Percentiles rank a stretch among this genome's conserved stretches.
Evolutionary conservation across 2,113 vertebrate species (phyloP).

Genomic region (Barbus barbus): DNA sequence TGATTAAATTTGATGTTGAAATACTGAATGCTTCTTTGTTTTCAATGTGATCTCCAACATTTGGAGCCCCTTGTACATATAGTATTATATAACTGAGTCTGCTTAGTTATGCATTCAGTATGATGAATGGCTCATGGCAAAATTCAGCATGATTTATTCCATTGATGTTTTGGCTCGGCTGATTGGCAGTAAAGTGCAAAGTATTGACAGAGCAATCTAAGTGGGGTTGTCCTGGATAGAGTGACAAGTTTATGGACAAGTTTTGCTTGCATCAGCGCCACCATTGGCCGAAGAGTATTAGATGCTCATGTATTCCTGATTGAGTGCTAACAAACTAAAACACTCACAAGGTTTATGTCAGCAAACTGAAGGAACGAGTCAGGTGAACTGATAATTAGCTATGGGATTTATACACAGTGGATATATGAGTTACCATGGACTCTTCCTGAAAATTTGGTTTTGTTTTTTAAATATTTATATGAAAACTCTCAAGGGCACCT

Average conservation of each 20-base stretch:
- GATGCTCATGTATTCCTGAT: neutral
- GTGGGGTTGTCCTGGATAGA: neutral
- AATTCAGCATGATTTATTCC: neutral
- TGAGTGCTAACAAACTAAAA: neutral
- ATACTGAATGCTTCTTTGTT: neutral
- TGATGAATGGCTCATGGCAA: neutral
- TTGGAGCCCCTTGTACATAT: neutral
- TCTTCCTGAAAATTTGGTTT: neutral
- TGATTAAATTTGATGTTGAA: neutral
- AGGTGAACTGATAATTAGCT: neutral
- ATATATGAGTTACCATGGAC: neutral
- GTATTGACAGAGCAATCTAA: neutral
- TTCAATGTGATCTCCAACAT: neutral
- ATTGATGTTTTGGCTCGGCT: conserved; percentile 4
- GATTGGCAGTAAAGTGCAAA: neutral
- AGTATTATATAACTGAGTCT: neutral
- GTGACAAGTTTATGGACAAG: neutral
- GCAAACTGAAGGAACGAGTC: neutral
- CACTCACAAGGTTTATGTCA: neutral
- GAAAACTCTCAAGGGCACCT: neutral
- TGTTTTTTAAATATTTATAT: conserved; percentile 13
- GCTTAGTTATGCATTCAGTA: neutral
- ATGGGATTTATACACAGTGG: neutral
- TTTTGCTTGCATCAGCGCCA: neutral
- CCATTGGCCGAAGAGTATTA: neutral